phyloP scores from a whole-genome alignment of 2,113 vertebrate genomes.

The Ceyx melanurus region DNA sequence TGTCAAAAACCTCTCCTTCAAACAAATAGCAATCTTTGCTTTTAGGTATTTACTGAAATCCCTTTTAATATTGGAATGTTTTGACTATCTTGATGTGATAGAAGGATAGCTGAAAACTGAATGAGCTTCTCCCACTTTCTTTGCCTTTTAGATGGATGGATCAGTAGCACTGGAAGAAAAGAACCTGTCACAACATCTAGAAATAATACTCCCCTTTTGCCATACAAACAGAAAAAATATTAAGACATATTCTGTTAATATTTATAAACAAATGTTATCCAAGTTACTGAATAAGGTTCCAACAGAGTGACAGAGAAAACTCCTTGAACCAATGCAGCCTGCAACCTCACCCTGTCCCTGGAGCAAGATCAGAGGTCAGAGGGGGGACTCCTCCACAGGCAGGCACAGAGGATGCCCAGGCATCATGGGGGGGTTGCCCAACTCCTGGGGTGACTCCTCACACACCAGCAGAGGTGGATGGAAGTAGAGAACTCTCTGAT shows the following conservation, averaged over 20 bases:
- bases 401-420: neutral
- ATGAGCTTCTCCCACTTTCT: neutral
- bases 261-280: neutral
- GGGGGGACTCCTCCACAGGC: neutral
- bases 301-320: neutral
- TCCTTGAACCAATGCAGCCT: neutral
- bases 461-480: neutral
- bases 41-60: neutral
- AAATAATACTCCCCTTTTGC: neutral
- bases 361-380: neutral
- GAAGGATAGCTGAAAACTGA: neutral
- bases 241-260: neutral
- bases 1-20: neutral
- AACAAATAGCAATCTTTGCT: neutral
- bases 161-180: neutral
- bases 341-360: neutral
- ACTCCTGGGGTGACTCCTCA: neutral
- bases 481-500: neutral
- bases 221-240: neutral
- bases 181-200: neutral
- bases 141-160: neutral
- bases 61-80: neutral
- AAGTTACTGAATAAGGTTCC: neutral
- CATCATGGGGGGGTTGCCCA: neutral
- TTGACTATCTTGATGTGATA: neutral